phyloP scores from a whole-genome alignment of 2,797 vertebrate genomes.

The Centropyge bicolor region DNA sequence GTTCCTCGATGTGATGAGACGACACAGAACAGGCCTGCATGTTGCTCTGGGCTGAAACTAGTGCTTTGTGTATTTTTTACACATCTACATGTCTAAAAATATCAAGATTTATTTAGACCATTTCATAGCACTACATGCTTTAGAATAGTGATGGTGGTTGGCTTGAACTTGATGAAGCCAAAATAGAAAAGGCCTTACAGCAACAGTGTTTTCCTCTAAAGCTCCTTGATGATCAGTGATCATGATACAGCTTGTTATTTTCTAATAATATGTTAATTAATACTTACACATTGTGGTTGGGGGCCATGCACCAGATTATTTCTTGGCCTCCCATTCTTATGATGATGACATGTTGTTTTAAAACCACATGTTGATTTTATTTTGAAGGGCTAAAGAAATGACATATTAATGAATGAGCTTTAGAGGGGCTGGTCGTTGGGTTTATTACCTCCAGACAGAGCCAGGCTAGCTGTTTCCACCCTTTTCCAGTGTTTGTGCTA shows the following conservation, averaged over 20 bases:
- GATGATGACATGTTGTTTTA: neutral
- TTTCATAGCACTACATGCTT: neutral
- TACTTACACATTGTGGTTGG: too few relatives aligned
- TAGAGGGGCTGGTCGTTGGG: neutral
- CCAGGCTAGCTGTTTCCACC: neutral
- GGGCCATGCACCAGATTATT: neutral
- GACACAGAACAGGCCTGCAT: slow-evolving; percentile 16
- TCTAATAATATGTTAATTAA: too few relatives aligned
- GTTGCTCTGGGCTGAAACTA: slow-evolving; percentile 34
- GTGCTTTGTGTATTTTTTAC: neutral
- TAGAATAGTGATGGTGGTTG: neutral
- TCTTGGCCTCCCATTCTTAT: neutral
- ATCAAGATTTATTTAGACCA: neutral
- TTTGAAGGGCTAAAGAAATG: neutral
- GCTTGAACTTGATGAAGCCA: neutral
- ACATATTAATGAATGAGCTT: neutral
- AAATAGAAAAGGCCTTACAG: neutral
- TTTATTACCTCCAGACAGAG: neutral
- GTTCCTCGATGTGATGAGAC: slow-evolving; percentile 64
- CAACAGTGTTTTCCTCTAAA: neutral
- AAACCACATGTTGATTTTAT: neutral
- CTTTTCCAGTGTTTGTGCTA: neutral
- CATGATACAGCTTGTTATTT: too few relatives aligned
- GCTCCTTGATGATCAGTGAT: too few relatives aligned
- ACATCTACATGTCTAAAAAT: neutral